Conservation (phyloP, 2,888 invertebrate species). For the Thymelicus sylvestris region DNA sequence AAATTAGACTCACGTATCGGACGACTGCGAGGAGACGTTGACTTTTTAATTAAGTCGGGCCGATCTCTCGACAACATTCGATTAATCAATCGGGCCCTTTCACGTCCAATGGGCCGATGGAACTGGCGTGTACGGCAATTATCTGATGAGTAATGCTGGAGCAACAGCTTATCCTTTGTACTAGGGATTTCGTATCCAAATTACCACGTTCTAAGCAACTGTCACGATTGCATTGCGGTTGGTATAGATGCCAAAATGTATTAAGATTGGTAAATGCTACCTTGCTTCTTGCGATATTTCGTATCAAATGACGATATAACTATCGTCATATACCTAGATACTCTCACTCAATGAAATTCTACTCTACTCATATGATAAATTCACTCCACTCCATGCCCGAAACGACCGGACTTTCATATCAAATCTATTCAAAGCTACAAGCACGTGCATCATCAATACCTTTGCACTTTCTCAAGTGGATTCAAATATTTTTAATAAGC, state of each 20-base stretch:
- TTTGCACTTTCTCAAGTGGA: background rate
- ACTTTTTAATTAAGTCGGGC: slow-evolving; percentile 82
- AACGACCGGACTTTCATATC: too few species aligned
- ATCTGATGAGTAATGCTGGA: slow-evolving; percentile 34
- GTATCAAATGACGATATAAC: too few species aligned
- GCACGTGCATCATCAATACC: too few species aligned
- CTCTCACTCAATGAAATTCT: too few species aligned
- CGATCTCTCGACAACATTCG: slow-evolving; percentile 64
- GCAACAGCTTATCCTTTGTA: slow-evolving; percentile 28
- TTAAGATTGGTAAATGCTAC: too few species aligned
- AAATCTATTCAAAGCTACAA: too few species aligned
- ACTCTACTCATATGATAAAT: too few species aligned
- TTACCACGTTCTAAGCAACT: background rate
- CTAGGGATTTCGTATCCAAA: slow-evolving; percentile 3
- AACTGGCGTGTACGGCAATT: slow-evolving; percentile 54
- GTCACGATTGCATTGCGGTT: background rate
- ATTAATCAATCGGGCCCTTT: slow-evolving; percentile 64
- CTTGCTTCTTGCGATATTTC: too few species aligned
- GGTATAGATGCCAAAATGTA: background rate
- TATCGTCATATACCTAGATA: too few species aligned
- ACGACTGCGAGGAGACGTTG: slow-evolving; percentile 70
- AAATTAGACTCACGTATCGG: slow-evolving; percentile 64
- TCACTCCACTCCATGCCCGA: too few species aligned
- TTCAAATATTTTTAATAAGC: background rate
- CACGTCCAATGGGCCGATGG: slow-evolving; percentile 47